phyloP scores from a whole-genome alignment of 2,113 vertebrate genomes.

The Copsychus sechellarum region DNA sequence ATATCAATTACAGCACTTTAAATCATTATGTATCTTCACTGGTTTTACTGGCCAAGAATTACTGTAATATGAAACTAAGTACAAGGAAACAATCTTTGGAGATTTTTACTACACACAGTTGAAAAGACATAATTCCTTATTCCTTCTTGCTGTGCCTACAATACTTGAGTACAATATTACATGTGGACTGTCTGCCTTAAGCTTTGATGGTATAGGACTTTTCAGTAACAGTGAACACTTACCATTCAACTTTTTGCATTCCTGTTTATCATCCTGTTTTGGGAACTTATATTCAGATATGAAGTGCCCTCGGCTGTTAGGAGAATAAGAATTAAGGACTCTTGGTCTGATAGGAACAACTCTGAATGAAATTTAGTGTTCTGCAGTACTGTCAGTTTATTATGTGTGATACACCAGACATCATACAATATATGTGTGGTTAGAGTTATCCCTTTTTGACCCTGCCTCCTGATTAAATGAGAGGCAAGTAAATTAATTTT shows the following conservation, averaged over 20 bases:
- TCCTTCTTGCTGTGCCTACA: conserved; percentile 35
- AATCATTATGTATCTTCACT: not conserved
- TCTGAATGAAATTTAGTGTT: not conserved
- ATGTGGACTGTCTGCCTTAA: conserved; percentile 37
- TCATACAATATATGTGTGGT: not conserved
- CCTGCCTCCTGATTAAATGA: conserved; percentile 16
- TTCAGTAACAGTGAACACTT: not conserved
- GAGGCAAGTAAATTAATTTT: conserved; percentile 37
- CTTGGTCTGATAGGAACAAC: not conserved
- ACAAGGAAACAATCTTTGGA: not conserved
- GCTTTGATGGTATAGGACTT: not conserved
- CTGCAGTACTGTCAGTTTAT: conserved; percentile 15
- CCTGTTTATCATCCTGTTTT: not conserved
- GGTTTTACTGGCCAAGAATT: not conserved
- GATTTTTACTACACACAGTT: not conserved
- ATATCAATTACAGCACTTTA: conserved; percentile 32
- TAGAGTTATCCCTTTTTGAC: conserved; percentile 10
- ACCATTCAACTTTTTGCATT: conserved; percentile 23
- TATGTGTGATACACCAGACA: not conserved
- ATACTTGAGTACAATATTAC: not conserved
- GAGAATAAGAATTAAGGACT: not conserved
- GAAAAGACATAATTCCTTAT: not conserved
- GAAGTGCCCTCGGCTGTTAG: conserved; percentile 1
- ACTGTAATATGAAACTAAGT: not conserved
- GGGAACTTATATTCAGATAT: conserved; percentile 41